Evolutionary conservation across 2,888 invertebrate species (phyloP).

Genomic region (Panopea generosa): DNA sequence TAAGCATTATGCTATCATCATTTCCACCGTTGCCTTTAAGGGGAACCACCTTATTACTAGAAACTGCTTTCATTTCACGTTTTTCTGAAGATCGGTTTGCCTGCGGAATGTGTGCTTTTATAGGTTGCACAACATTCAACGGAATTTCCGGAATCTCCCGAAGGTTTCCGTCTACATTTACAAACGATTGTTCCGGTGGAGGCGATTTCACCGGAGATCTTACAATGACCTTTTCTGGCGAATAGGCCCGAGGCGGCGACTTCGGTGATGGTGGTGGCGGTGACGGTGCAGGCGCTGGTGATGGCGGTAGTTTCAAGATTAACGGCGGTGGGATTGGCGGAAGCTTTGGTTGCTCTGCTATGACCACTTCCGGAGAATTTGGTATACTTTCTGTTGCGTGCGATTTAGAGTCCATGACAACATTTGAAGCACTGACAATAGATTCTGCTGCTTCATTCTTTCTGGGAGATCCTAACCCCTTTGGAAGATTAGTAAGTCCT

Average conservation of each 20-base stretch:
- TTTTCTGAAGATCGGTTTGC: conserved; percentile 9
- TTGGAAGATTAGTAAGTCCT: background rate
- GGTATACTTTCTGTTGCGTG: conserved; percentile 36
- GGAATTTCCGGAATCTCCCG: conserved; percentile 60
- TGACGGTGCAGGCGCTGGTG: background rate
- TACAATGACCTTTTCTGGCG: conserved; percentile 1
- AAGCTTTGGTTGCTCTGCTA: conserved; percentile 12
- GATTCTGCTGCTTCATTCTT: conserved; percentile 37
- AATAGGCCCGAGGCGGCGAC: background rate
- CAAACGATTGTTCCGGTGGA: conserved; percentile 33
- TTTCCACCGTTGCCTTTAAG: conserved; percentile 32
- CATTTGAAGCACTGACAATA: conserved; percentile 52
- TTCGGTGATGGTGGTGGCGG: background rate
- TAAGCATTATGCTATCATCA: conserved; percentile 55
- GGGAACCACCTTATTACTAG: conserved; percentile 55
- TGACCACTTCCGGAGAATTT: conserved; percentile 22
- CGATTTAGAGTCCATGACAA: conserved; percentile 56
- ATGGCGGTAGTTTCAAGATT: conserved; percentile 5
- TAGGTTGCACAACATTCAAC: conserved; percentile 15
- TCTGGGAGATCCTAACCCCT: background rate
- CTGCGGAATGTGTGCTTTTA: background rate
- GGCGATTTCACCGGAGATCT: background rate
- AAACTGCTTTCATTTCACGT: conserved; percentile 50
- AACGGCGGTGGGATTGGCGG: background rate
- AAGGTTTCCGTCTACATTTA: conserved; percentile 34